Conservation (phyloP, 1,140 invertebrate species). For the Pristionchus pacificus region DNA sequence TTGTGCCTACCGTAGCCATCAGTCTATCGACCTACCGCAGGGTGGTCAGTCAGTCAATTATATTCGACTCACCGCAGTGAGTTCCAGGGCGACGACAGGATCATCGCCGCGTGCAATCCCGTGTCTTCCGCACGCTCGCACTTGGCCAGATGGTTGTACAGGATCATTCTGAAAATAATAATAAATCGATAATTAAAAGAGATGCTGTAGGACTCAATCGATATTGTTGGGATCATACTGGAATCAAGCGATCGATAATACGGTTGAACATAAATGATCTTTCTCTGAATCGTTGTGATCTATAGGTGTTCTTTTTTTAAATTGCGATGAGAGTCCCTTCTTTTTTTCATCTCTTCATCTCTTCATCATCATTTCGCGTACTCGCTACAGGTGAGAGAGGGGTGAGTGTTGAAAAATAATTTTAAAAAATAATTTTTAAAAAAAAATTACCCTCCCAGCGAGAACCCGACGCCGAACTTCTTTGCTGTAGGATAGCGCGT, state of each 20-base stretch:
- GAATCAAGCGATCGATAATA: too few relatives aligned
- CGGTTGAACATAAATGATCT: too few relatives aligned
- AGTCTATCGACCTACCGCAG: not conserved
- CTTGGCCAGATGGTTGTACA: conserved; percentile 38
- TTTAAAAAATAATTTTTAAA: conserved; percentile 13
- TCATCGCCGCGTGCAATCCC: conserved; percentile 32
- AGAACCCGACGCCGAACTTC: conserved; percentile 37
- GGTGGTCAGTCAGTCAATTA: conserved; percentile 20
- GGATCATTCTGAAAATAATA: conserved; percentile 37
- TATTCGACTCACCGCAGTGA: conserved; percentile 18
- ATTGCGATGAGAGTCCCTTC: too few relatives aligned
- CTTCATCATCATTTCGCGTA: not conserved
- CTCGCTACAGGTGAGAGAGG: too few relatives aligned
- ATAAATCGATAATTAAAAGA: too few relatives aligned
- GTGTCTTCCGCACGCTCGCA: conserved; percentile 22
- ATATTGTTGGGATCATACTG: too few relatives aligned
- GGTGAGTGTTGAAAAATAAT: too few relatives aligned
- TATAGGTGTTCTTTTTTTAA: too few relatives aligned
- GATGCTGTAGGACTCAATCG: too few relatives aligned
- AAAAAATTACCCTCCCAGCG: conserved; percentile 35
- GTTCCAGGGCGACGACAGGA: conserved; percentile 35
- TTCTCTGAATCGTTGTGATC: too few relatives aligned
- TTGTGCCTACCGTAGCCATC: not conserved
- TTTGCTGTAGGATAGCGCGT: conserved; percentile 31
- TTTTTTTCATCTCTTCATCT: not conserved